These are phyloP conservation scores for Apamea monoglypha DNA, from an alignment of 2,888 invertebrate species.

Conservation along the genomic window DNA sequence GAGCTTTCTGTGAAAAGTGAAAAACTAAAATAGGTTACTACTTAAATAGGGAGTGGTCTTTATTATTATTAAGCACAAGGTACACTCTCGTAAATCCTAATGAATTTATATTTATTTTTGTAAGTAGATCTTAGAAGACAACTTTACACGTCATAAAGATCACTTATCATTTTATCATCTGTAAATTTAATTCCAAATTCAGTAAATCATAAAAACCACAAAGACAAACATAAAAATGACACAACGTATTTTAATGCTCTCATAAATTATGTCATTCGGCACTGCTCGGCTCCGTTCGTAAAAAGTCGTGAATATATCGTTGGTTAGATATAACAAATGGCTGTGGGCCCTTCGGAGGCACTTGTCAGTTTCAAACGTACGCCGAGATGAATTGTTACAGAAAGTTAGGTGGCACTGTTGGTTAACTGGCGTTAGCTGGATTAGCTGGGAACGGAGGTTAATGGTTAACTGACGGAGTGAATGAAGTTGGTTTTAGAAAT, in stretches of 20 bases:
- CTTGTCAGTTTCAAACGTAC: constrained; percentile 77
- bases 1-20: neutral
- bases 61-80: neutral
- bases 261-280: constrained; percentile 67
- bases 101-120: neutral
- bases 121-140: neutral
- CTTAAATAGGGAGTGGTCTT: neutral
- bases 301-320: constrained; percentile 74
- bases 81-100: neutral
- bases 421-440: constrained; percentile 51
- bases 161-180: neutral
- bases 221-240: constrained; percentile 52
- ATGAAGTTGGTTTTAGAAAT: neutral
- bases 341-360: constrained; percentile 67
- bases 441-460: constrained; percentile 3
- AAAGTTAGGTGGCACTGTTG: constrained; percentile 53
- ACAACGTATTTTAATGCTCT: constrained; percentile 45
- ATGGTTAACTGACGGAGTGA: neutral
- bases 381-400: constrained; percentile 76
- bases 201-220: constrained; percentile 12
- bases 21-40: neutral
- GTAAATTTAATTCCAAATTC: neutral
- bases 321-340: constrained; percentile 74
- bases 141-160: neutral
- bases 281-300: constrained; percentile 62